Evolutionary conservation across 2,888 invertebrate species (phyloP).

Genomic region (Pammene fasciana): DNA sequence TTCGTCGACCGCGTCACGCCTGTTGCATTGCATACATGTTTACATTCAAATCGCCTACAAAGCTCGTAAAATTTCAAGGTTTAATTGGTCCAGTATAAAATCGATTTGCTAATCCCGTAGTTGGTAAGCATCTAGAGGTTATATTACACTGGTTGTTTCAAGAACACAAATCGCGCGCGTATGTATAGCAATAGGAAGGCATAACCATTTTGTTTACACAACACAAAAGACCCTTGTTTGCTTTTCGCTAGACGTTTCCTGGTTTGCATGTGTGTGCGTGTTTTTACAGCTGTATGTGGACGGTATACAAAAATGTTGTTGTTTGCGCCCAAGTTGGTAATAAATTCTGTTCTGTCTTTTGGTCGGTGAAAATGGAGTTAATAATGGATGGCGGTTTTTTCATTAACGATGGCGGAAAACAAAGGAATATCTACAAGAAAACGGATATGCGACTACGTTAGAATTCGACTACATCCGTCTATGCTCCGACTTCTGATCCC

Average conservation of each 20-base stretch:
- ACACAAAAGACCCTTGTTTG: constrained; percentile 84
- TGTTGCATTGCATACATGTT: constrained; percentile 79
- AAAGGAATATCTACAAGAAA: background rate
- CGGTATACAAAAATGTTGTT: constrained; percentile 79
- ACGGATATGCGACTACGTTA: too few species aligned
- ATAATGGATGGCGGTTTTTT: background rate
- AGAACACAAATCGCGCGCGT: background rate
- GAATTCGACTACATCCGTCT: too few species aligned
- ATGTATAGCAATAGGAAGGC: background rate
- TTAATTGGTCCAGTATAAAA: background rate
- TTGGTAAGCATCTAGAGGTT: background rate
- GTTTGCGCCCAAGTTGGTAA: constrained; percentile 73
- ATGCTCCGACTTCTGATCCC: too few species aligned
- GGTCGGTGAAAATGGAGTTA: constrained; percentile 25
- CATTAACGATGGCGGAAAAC: background rate
- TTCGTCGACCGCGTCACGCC: constrained; percentile 75
- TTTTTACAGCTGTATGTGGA: constrained; percentile 80
- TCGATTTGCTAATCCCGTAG: background rate
- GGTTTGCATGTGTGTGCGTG: constrained; percentile 78
- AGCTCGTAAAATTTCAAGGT: background rate
- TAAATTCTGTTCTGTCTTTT: constrained; percentile 62
- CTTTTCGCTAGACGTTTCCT: constrained; percentile 84
- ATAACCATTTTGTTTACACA: constrained; percentile 80
- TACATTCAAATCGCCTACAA: background rate
- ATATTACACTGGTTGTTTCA: background rate